Conservation (phyloP, 1,140 invertebrate species). For the Hypothenemus hampei region DNA sequence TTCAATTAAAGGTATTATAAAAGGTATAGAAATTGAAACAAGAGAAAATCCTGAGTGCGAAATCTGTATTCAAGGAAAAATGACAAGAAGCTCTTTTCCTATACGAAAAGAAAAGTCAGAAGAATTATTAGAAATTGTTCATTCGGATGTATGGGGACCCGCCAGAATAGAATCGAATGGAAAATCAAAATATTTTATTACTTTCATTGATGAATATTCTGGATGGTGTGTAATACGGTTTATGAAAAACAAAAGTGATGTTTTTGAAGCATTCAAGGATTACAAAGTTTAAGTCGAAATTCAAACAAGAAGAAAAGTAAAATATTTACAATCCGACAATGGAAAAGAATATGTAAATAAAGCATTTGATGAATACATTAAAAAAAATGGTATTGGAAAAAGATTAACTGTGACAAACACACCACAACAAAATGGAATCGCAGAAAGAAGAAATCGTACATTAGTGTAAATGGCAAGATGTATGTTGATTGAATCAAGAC, state of each 20-base stretch:
- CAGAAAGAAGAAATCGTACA: conserved; percentile 15
- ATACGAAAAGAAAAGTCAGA: too few species aligned
- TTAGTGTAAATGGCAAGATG: conserved; percentile 15
- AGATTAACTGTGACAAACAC: neutral
- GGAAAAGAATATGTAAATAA: conserved; percentile 8
- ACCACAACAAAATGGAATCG: conserved; percentile 20
- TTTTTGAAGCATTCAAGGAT: conserved; percentile 1
- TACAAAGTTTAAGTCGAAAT: neutral
- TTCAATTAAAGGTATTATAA: too few species aligned
- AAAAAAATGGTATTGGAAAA: conserved; percentile 6
- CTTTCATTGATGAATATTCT: conserved; percentile 14
- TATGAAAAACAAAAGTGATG: conserved; percentile 10
- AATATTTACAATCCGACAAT: conserved; percentile 10
- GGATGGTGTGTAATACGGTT: neutral
- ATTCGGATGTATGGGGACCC: too few species aligned
- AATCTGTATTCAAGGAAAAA: too few species aligned
- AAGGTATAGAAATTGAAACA: too few species aligned
- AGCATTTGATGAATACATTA: neutral
- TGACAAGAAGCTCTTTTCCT: too few species aligned
- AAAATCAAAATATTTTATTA: conserved; percentile 2
- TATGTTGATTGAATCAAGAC: conserved; percentile 7
- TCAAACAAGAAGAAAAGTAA: conserved; percentile 2
- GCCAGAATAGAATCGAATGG: too few species aligned
- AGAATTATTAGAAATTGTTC: too few species aligned
- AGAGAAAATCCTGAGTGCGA: too few species aligned